Evolutionary conservation across 2,888 invertebrate species (phyloP).

Genomic region (Drosophila hamatofila): DNA sequence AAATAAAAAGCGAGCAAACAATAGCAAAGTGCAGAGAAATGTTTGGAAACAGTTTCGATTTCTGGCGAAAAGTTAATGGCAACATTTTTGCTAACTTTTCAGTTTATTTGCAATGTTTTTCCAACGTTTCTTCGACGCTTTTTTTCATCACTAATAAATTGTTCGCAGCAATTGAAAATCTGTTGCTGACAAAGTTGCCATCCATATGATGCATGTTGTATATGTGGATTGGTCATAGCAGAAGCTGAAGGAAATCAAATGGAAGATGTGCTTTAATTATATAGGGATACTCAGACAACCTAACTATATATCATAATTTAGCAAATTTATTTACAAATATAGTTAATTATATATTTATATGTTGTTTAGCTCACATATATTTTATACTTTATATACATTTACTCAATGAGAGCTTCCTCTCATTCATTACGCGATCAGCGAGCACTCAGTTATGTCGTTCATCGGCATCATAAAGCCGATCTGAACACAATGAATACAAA

Average conservation of each 20-base stretch:
- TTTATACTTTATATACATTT: neutral
- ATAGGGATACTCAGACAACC: neutral
- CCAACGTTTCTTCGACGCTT: neutral
- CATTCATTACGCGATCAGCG: neutral
- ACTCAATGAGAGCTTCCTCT: neutral
- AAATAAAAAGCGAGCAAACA: constrained; percentile 27
- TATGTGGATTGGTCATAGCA: neutral
- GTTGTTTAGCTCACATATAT: neutral
- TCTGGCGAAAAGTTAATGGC: constrained; percentile 70
- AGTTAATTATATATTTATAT: no score
- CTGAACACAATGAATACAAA: constrained; percentile 58
- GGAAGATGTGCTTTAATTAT: neutral
- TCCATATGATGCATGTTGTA: constrained; percentile 44
- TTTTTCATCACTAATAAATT: constrained; percentile 50
- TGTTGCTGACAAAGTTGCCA: constrained; percentile 72
- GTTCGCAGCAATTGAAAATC: constrained; percentile 67
- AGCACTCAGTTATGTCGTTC: constrained; percentile 27
- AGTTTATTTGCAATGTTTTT: constrained; percentile 62
- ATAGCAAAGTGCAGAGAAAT: constrained; percentile 67
- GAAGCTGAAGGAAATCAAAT: neutral
- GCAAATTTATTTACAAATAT: no score
- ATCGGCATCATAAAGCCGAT: constrained; percentile 33
- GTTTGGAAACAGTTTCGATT: constrained; percentile 77
- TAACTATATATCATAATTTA: no score
- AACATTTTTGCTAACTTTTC: constrained; percentile 74